Percentiles rank a stretch among this genome's conserved stretches.
These are phyloP conservation scores for Homarus americanus DNA, from an alignment of 1,140 invertebrate genomes.

Conservation along the genomic window DNA sequence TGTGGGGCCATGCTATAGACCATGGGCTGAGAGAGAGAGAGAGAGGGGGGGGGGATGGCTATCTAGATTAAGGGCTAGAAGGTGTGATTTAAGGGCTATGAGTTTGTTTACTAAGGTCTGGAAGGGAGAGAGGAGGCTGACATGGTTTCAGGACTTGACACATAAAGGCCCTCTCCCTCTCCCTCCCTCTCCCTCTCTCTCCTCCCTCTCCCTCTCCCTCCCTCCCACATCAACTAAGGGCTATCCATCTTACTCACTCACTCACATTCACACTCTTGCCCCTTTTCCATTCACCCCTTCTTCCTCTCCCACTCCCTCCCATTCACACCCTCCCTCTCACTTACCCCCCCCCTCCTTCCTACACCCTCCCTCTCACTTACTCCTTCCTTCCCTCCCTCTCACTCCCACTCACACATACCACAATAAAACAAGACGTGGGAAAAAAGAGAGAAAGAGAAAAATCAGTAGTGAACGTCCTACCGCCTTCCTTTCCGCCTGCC, in stretches of 20 bases:
- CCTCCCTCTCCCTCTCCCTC: neutral
- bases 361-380: neutral
- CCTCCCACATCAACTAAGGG: no score
- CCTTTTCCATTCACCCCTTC: neutral
- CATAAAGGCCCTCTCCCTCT: slow-evolving; percentile 1
- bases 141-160: no score
- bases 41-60: no score
- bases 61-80: neutral
- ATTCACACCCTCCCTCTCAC: neutral
- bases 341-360: neutral
- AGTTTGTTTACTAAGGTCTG: neutral
- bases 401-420: neutral
- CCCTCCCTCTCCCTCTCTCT: neutral
- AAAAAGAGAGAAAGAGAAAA: no score
- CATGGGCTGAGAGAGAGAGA: neutral
- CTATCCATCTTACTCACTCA: no score
- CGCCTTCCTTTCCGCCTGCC: neutral
- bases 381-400: neutral
- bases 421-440: no score
- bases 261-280: neutral
- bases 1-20: no score
- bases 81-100: neutral
- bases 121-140: neutral
- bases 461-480: no score
- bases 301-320: slow-evolving; percentile 1